phyloP scores from a whole-genome alignment of 2,113 vertebrate species.

The Dolichotis patagonum region DNA sequence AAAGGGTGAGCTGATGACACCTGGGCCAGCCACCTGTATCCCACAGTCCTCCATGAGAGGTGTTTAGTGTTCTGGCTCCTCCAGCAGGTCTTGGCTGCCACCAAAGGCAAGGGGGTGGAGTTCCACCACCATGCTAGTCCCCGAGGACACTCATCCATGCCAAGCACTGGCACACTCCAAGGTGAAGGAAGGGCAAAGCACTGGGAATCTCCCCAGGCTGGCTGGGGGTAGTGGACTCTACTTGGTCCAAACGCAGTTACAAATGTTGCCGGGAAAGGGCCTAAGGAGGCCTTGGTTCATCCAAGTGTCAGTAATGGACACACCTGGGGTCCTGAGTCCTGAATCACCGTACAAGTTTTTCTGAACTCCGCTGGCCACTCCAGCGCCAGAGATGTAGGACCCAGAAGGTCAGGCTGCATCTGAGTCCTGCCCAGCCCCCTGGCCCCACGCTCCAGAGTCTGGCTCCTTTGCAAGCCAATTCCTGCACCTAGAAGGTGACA shows the following conservation, averaged over 20 bases:
- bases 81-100: no score
- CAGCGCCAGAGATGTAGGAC: background rate
- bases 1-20: background rate
- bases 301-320: background rate
- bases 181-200: background rate
- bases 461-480: background rate
- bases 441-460: background rate
- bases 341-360: background rate
- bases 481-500: background rate
- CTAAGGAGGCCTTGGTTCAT: background rate
- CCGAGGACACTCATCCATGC: no score
- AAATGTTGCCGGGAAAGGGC: background rate
- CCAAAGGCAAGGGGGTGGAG: background rate
- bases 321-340: background rate
- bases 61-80: no score
- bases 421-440: background rate
- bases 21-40: background rate
- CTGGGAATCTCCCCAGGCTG: background rate
- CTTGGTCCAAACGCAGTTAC: background rate
- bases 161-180: background rate
- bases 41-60: background rate
- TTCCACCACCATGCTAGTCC: no score
- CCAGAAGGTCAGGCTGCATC: background rate
- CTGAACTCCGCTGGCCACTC: background rate
- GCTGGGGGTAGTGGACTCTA: background rate